These are phyloP conservation scores for Hozukius guyotensis DNA, from an alignment of 2,797 vertebrate genomes.

Conservation along the genomic window DNA sequence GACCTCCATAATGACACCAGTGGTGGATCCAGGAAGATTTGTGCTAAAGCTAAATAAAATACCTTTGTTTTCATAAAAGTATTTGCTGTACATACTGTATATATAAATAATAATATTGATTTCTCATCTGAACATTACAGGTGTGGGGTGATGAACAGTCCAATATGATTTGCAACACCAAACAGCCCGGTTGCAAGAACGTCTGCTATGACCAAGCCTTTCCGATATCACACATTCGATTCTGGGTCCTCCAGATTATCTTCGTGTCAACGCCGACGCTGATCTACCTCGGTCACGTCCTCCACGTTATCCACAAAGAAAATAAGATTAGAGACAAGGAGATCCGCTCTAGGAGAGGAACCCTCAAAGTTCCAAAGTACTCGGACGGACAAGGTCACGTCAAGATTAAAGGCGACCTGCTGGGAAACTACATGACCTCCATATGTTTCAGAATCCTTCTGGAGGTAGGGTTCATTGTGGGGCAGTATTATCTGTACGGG, in stretches of 20 bases:
- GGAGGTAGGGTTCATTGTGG: conserved; percentile 91
- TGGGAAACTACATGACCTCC: conserved; percentile 92
- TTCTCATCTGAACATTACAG: conserved; percentile 41
- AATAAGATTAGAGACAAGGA: conserved; percentile 88
- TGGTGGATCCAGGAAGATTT: not conserved
- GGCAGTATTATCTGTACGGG: conserved; percentile 95
- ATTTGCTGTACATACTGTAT: not conserved
- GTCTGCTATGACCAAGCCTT: conserved; percentile 97
- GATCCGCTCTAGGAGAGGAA: conserved; percentile 30
- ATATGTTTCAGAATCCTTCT: conserved; percentile 92
- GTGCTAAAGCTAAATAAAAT: not conserved
- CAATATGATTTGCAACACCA: conserved; percentile 93
- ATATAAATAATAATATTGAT: not conserved
- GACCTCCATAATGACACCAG: not conserved
- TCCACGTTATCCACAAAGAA: conserved; percentile 93
- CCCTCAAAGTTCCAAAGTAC: conserved; percentile 74
- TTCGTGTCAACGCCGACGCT: conserved; percentile 92
- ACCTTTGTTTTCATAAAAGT: not conserved
- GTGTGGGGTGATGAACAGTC: conserved; percentile 96
- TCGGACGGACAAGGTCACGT: conserved; percentile 86
- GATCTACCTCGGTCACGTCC: conserved; percentile 92
- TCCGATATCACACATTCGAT: conserved; percentile 95
- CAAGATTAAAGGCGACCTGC: conserved; percentile 85
- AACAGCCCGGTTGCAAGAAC: conserved; percentile 94
- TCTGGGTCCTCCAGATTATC: conserved; percentile 97